These are phyloP conservation scores for Oncorhynchus tshawytscha DNA, from an alignment of 2,113 vertebrate genomes.

Conservation along the genomic window DNA sequence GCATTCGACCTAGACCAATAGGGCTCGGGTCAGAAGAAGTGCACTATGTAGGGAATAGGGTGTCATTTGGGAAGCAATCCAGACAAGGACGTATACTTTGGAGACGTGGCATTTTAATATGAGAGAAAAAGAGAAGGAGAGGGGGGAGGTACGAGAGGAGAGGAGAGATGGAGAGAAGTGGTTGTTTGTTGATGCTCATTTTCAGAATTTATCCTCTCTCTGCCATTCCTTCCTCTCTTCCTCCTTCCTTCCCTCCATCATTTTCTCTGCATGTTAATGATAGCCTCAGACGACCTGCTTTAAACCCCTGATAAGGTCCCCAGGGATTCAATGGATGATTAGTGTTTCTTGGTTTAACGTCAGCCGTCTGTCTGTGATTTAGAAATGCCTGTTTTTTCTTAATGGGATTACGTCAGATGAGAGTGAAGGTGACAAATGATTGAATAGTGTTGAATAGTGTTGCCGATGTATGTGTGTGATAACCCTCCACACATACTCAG, in stretches of 20 bases:
- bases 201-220: no score
- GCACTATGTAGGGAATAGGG: no score
- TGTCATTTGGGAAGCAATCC: background rate
- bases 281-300: slow-evolving; percentile 6
- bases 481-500: no score
- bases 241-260: background rate
- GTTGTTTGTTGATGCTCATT: no score
- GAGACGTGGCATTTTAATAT: slow-evolving; percentile 35
- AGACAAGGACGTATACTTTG: slow-evolving; percentile 39
- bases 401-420: background rate
- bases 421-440: background rate
- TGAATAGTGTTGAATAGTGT: background rate
- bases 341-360: background rate
- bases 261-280: background rate
- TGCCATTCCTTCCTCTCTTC: background rate
- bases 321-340: background rate
- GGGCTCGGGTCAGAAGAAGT: slow-evolving; percentile 9
- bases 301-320: background rate
- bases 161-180: no score
- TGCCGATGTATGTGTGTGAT: background rate
- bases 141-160: background rate
- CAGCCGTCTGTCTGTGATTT: background rate
- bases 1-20: background rate
- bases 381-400: background rate
- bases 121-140: background rate